Conservation (phyloP, 1,140 invertebrate genomes). For the Laupala kohalensis region DNA sequence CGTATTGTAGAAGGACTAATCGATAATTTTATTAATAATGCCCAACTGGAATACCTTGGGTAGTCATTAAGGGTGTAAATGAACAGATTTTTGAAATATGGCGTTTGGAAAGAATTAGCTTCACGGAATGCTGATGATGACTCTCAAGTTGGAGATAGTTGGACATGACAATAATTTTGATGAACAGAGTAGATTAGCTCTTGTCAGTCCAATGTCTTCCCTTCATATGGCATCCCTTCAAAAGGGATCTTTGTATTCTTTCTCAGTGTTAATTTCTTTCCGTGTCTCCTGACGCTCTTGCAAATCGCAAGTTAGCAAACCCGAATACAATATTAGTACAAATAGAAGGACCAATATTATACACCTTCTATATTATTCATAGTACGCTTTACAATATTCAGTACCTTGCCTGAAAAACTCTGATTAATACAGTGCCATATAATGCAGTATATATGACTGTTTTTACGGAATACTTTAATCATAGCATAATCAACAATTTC, state of each 20-base stretch:
- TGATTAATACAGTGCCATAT: neutral
- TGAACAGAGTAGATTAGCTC: neutral
- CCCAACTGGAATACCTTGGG: too few species aligned
- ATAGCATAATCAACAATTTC: neutral
- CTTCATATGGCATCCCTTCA: neutral
- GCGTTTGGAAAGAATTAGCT: too few species aligned
- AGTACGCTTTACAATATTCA: neutral
- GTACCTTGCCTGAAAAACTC: neutral
- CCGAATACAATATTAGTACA: neutral
- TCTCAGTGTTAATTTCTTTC: neutral
- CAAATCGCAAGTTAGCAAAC: neutral
- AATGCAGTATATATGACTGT: neutral
- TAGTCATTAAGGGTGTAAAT: too few species aligned
- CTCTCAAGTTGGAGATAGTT: too few species aligned
- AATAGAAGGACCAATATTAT: neutral
- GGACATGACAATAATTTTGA: neutral
- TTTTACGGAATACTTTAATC: neutral
- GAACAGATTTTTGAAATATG: too few species aligned
- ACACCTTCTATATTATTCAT: neutral
- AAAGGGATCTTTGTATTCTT: neutral
- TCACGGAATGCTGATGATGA: too few species aligned
- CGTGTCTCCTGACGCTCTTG: neutral
- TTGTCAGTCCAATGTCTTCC: neutral
- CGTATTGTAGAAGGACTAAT: too few species aligned
- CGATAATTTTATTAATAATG: too few species aligned